A percentile compares a stretch with the other conserved stretches of the same genome.
Evolutionary conservation across 2,113 vertebrate species (phyloP).

Genomic region (Heliornis fulica): DNA sequence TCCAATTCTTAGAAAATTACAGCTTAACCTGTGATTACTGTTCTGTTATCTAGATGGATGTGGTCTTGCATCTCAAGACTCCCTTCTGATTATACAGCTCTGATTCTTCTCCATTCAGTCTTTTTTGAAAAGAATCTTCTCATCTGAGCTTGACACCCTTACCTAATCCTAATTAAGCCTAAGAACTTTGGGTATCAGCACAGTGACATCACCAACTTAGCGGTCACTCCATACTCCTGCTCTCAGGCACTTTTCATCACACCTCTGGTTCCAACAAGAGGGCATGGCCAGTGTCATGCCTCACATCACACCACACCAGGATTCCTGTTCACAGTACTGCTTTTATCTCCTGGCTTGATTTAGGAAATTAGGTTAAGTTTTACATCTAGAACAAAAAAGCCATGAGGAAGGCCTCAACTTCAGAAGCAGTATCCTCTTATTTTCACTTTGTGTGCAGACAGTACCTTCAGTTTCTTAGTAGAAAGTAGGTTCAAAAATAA

Average conservation of each 20-base stretch:
- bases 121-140: background rate
- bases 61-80: background rate
- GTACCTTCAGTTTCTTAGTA: background rate
- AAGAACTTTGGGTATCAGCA: background rate
- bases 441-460: background rate
- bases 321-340: background rate
- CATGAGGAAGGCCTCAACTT: background rate
- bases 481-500: background rate
- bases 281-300: accelerated
- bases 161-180: background rate
- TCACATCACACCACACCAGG: accelerated
- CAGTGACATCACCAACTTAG: no score
- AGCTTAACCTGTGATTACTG: background rate
- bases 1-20: background rate
- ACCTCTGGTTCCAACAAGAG: background rate
- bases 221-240: background rate
- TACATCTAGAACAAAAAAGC: background rate
- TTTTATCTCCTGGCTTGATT: background rate
- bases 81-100: background rate
- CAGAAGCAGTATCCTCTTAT: background rate
- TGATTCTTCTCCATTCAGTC: background rate
- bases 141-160: background rate
- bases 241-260: background rate
- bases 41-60: background rate
- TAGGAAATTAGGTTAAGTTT: background rate